A percentile compares a stretch with the other conserved stretches of the same genome.
phyloP scores from a whole-genome alignment of 2,113 vertebrate species.

The Astur gentilis region DNA sequence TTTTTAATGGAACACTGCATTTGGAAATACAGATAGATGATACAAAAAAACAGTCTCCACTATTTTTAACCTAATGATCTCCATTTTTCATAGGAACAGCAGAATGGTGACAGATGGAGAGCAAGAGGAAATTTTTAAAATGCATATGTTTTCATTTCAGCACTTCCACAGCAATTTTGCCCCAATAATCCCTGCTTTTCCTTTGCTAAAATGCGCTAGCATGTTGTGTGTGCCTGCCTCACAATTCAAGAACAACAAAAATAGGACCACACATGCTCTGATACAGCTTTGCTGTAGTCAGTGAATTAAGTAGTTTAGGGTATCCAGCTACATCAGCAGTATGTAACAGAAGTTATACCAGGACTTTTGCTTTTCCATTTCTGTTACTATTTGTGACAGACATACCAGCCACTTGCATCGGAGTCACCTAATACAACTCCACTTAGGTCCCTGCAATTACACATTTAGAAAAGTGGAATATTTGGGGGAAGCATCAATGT shows the following conservation, averaged over 20 bases:
- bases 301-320: background rate
- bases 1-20: background rate
- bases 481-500: background rate
- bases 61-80: background rate
- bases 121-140: background rate
- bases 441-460: background rate
- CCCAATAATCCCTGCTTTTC: background rate
- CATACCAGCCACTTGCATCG: background rate
- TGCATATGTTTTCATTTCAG: background rate
- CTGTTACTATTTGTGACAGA: background rate
- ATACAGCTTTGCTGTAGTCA: background rate
- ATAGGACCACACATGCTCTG: fast-evolving
- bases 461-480: background rate
- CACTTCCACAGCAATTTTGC: background rate
- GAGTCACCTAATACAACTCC: background rate
- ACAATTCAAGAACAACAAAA: background rate
- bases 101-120: background rate
- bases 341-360: background rate
- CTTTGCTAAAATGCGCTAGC: background rate
- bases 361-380: background rate
- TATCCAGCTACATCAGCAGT: background rate
- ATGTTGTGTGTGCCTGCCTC: background rate
- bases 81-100: background rate
- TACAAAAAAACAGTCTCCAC: background rate
- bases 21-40: background rate